Evolutionary conservation across 2,113 vertebrate genomes (phyloP).

Genomic region (Triplophysa tibetana): DNA sequence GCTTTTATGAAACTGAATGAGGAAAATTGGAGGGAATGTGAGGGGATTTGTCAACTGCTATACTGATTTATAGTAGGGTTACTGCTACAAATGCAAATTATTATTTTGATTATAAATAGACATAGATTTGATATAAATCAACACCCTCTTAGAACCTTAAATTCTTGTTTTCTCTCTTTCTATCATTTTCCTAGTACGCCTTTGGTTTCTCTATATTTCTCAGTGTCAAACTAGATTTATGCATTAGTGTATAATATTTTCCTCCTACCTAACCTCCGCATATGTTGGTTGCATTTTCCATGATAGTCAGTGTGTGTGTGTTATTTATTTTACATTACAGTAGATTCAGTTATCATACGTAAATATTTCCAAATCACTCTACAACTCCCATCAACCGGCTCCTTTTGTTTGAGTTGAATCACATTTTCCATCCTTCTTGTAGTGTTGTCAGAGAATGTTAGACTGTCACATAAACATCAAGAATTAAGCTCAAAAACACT

Average conservation of each 20-base stretch:
- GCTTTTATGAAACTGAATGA: too few relatives aligned
- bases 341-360: too few relatives aligned
- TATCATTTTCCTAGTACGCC: not conserved
- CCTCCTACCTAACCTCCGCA: not conserved
- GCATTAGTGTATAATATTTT: not conserved
- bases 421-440: not conserved
- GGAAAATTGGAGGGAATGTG: too few relatives aligned
- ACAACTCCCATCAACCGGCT: not conserved
- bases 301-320: not conserved
- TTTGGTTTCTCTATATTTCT: not conserved
- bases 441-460: not conserved
- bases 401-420: not conserved
- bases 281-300: not conserved
- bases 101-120: not conserved
- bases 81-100: too few relatives aligned
- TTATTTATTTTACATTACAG: not conserved
- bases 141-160: not conserved
- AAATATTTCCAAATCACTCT: not conserved
- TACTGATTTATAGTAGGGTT: too few relatives aligned
- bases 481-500: not conserved
- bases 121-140: not conserved
- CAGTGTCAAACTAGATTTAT: constrained; percentile 5
- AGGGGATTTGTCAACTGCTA: too few relatives aligned
- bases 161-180: not conserved
- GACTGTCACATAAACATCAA: not conserved